These are phyloP conservation scores for Anastrepha obliqua DNA, from an alignment of 1,140 invertebrate genomes.

Conservation along the genomic window DNA sequence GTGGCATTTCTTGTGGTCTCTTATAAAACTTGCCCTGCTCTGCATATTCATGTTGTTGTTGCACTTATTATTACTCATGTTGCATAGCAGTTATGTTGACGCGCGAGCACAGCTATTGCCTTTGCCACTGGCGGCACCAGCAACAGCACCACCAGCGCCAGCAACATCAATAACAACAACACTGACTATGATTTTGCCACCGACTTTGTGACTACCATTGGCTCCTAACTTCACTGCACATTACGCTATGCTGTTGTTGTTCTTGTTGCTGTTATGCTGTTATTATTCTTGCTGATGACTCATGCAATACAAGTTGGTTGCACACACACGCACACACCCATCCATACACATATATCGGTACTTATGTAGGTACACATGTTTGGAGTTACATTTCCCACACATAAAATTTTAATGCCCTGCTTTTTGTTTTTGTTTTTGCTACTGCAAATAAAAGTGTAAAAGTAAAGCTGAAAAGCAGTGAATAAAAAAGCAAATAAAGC, in stretches of 20 bases:
- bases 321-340: background rate
- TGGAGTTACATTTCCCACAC: slow-evolving; percentile 7
- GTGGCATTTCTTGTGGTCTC: background rate
- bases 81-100: slow-evolving; percentile 34
- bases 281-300: slow-evolving; percentile 29
- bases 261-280: background rate
- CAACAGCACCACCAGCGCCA: background rate
- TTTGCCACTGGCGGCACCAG: background rate
- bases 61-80: slow-evolving; percentile 41
- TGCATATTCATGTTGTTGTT: slow-evolving; percentile 1
- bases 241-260: background rate
- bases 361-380: background rate
- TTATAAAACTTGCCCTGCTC: background rate
- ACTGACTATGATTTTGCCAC: slow-evolving; percentile 34
- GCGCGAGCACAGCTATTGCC: background rate
- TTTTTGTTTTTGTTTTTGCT: background rate
- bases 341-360: background rate
- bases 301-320: slow-evolving; percentile 14
- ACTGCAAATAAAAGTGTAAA: background rate
- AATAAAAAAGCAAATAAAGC: slow-evolving; percentile 7
- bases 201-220: slow-evolving; percentile 31
- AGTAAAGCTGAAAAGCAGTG: background rate
- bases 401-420: background rate
- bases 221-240: slow-evolving; percentile 20
- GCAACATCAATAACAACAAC: slow-evolving; percentile 13